A percentile compares a stretch with the other conserved stretches of the same genome.
phyloP scores from a whole-genome alignment of 2,888 invertebrate genomes.

The Lottia scabra region DNA sequence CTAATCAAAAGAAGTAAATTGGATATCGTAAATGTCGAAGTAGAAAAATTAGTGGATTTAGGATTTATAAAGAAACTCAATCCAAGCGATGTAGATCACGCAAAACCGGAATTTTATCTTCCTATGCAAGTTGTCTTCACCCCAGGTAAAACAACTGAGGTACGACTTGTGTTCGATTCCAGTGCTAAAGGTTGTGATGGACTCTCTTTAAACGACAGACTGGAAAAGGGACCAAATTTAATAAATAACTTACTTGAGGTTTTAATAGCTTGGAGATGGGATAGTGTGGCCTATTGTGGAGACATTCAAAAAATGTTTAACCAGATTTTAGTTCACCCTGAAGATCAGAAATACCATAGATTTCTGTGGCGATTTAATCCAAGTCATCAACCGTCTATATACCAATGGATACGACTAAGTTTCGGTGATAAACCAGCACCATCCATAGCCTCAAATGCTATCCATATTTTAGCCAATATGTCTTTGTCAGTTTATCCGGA shows the following conservation, averaged over 20 bases:
- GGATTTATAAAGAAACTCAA: background rate
- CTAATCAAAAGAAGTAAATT: no score
- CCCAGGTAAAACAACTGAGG: background rate
- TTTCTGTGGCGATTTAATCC: background rate
- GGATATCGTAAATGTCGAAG: no score
- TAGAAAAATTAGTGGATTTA: background rate
- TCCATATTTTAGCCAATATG: background rate
- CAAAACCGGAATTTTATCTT: background rate
- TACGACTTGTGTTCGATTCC: background rate
- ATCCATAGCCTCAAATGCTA: background rate
- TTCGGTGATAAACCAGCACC: background rate
- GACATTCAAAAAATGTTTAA: background rate
- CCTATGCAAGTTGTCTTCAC: background rate
- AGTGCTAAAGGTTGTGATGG: background rate
- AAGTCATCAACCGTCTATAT: background rate
- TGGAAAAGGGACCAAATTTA: background rate
- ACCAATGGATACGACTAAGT: background rate
- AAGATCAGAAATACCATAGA: background rate
- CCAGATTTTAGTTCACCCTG: background rate
- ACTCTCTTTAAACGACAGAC: background rate
- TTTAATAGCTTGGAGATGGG: constrained; percentile 2
- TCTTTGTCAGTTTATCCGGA: background rate
- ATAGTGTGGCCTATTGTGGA: background rate
- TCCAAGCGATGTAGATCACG: background rate
- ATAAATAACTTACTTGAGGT: background rate